Percentiles rank a stretch among this genome's conserved stretches.
phyloP scores from a whole-genome alignment of 1,140 invertebrate species.

The Argopecten irradians region DNA sequence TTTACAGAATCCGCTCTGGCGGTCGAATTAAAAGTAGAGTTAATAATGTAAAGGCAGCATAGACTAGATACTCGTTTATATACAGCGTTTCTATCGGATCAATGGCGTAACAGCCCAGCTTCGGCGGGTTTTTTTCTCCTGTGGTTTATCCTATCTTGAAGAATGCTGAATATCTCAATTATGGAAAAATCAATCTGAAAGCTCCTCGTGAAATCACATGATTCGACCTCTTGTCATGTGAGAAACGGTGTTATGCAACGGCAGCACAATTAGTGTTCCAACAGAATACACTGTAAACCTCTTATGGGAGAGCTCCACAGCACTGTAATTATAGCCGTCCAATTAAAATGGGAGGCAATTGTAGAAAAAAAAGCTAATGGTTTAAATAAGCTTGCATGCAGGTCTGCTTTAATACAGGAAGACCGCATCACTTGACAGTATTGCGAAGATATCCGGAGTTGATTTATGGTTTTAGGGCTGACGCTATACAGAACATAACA shows the following conservation, averaged over 20 bases:
- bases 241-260: background rate
- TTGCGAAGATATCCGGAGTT: background rate
- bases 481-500: background rate
- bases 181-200: constrained; percentile 18
- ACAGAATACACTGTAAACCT: constrained; percentile 22
- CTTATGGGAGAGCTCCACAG: constrained; percentile 7
- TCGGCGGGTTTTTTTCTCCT: background rate
- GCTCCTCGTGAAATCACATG: constrained; percentile 4
- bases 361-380: background rate
- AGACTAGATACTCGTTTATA: background rate
- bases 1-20: background rate
- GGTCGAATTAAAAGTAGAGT: background rate
- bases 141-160: background rate
- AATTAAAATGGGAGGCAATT: constrained; percentile 18
- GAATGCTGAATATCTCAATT: constrained; percentile 22
- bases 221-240: constrained; percentile 14
- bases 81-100: background rate
- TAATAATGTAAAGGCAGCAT: background rate
- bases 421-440: constrained; percentile 5
- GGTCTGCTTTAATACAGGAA: background rate
- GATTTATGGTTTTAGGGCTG: background rate
- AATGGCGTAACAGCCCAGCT: background rate
- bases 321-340: background rate
- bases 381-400: constrained; percentile 18
- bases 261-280: background rate